Evolutionary conservation across 2,888 invertebrate genomes (phyloP), one percentile per base, ranked within the genome.

Genomic region (Lepeophtheirus nordmannii): DNA sequence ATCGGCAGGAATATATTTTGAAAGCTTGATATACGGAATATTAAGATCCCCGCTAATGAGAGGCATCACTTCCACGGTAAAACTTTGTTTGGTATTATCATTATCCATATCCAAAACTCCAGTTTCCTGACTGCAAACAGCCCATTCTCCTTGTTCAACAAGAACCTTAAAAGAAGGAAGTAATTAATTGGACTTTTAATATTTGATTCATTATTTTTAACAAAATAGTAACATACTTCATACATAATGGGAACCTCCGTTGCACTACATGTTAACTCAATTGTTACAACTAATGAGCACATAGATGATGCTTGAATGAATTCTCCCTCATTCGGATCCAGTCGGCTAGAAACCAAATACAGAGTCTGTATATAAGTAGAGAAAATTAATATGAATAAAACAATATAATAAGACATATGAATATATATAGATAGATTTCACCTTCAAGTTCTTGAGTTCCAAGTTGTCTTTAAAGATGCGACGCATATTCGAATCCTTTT

Each of bases 121-220:
- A 1, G 56, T 58, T 38, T 90, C 89, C 67, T 89, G 81, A 1
- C 92, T 92, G 72, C 89, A 85, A 37, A 93, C 87, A 0, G 90
- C 91, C 94, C 94, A 94, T 80, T 89, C 84, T 41, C 86, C 85
- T 74, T 89, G 89, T 76, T 93, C 93, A 14, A 89, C 88, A 62
- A 91, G 77, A 11, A 94, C 64, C 64, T 64, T 14, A 41, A 53
- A 41, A 62, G 7, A 2, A 30, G 30, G 30, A 2, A 30, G 7
- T 30, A 30, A 30, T 30, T 30, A 30, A n/a, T n/a, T n/a, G n/a
- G n/a, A n/a, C n/a, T n/a, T n/a, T n/a, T 30, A 30, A 2, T 30
- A 30, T 30, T 30, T 30, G 30, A 30, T 30, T 30, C 2, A 30
- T 30, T 2, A 5, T 5, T 30, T 30, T 30, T 30, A 7, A 30